Percentiles rank a stretch among this genome's conserved stretches.
These are phyloP conservation scores for Microctenopoma steveboyesi DNA, from an alignment of 2,797 vertebrate species.

Conservation along the genomic window DNA sequence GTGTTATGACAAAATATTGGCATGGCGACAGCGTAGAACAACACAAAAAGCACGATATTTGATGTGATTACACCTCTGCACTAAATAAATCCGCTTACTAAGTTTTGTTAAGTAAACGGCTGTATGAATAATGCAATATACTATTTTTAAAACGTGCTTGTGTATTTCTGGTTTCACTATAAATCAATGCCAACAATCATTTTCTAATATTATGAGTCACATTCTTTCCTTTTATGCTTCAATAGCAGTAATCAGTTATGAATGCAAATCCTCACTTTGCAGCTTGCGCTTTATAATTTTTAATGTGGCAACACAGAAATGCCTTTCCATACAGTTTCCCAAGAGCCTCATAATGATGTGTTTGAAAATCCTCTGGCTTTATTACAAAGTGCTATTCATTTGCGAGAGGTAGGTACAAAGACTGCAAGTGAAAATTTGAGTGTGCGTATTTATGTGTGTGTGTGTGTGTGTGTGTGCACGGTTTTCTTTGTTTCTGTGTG, in stretches of 20 bases:
- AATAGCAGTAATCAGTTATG: constrained; percentile 4
- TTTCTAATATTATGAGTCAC: constrained; percentile 3
- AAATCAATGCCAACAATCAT: not conserved
- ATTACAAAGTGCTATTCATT: constrained; percentile 59
- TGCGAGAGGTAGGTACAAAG: constrained; percentile 24
- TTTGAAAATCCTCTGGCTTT: constrained; percentile 61
- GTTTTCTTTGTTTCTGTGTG: constrained; percentile 21
- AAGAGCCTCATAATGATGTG: constrained; percentile 43
- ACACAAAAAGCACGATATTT: constrained; percentile 24
- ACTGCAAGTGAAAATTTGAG: constrained; percentile 14
- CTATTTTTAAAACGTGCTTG: not conserved
- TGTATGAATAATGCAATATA: not conserved
- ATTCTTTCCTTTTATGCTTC: constrained; percentile 11
- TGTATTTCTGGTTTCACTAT: not conserved
- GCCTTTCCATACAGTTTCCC: constrained; percentile 37
- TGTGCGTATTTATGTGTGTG: constrained; percentile 7
- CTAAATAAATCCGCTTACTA: constrained; percentile 1
- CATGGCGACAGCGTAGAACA: not conserved
- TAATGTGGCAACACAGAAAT: constrained; percentile 9
- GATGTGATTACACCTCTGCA: not conserved
- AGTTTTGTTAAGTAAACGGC: not conserved
- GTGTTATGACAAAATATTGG: constrained; percentile 27
- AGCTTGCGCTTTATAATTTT: constrained; percentile 8
- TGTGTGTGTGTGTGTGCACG: constrained; percentile 1
- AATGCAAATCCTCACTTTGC: constrained; percentile 28